Base-by-base conservation (phyloP, 2,888 invertebrate genomes). In the Antheraea assamensis region DNA sequence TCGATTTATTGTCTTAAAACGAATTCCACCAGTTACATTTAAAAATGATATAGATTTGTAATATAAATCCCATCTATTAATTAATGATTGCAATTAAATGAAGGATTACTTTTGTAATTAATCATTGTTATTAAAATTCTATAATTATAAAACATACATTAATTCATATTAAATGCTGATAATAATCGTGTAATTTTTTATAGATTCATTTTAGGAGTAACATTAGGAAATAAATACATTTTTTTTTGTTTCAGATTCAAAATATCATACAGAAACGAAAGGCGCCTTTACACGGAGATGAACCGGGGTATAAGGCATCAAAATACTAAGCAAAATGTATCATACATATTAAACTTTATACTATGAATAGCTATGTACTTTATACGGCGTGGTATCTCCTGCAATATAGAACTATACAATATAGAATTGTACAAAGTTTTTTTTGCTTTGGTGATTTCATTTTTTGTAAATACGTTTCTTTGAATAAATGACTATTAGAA, bases 181-280 rank as follows among this genome's bases (percentile, higher is more conserved):
- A 42, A 42, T 7, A 42, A 42, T 42, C 7, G 8, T 42, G 1
- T 42, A 42, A 10, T 5, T 42, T 42, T 42, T 42, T 35, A 35
- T 4, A 35, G 35, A 42, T 10, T n/a, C n/a, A n/a, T n/a, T n/a
- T n/a, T n/a, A n/a, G n/a, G n/a, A n/a, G n/a, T n/a, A n/a, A n/a
- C n/a, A n/a, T n/a, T n/a, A n/a, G n/a, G 21, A 52, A 7, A n/a
- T 58, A 55, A 55, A 24, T 61, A 13, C 27, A 21, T 49, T 47
- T 10, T 71, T 74, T 76, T 81, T 84, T 80, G 87, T 93, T 81
- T 68, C 90, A 96, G 96, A 96, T 95, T 77, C 96, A 96, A 88
- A 97, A 97, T 84, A 98, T 99, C 82, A 98, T 99, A 85, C 97
- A 98, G 83, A 98, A 98, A 87, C 95, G 98, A 27, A 98, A 98